Conservation (phyloP, 30 jellyfish, hydroid and myxozoan species). For the Aurelia sp. region DNA sequence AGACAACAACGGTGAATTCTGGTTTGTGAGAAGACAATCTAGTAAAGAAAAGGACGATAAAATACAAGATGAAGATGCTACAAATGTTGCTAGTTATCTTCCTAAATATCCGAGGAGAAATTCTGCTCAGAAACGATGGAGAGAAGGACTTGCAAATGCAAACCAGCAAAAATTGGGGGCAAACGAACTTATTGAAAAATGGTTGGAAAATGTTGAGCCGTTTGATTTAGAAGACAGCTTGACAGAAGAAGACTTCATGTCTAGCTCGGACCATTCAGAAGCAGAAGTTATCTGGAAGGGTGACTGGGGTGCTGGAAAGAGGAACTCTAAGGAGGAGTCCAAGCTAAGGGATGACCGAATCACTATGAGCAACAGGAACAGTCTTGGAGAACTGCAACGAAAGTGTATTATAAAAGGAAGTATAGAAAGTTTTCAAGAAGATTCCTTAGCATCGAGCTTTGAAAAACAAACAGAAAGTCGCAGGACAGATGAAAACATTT, state of each 20-base stretch:
- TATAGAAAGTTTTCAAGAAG: neutral
- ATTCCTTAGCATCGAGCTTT: neutral
- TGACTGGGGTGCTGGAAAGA: conserved; percentile 5
- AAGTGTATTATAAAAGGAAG: neutral
- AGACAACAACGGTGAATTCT: neutral
- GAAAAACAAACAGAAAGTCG: neutral
- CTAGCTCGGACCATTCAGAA: neutral
- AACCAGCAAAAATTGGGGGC: conserved; percentile 10
- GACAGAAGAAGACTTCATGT: neutral
- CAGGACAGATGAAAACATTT: neutral
- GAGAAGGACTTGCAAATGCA: neutral
- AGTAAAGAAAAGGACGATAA: neutral
- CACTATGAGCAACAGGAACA: neutral
- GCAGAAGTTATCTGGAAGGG: conserved; percentile 42
- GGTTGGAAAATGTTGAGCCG: conserved; percentile 28
- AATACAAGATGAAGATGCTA: neutral
- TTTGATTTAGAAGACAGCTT: neutral
- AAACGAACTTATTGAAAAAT: conserved; percentile 41
- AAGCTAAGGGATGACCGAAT: neutral
- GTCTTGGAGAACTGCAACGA: neutral
- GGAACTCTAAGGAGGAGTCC: neutral
- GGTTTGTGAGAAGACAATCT: neutral
- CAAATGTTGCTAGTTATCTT: neutral
- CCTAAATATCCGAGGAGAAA: neutral
- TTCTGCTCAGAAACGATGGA: conserved; percentile 4